Base-by-base conservation (phyloP, 2,113 vertebrate species). In the Cheirogaleus medius region DNA sequence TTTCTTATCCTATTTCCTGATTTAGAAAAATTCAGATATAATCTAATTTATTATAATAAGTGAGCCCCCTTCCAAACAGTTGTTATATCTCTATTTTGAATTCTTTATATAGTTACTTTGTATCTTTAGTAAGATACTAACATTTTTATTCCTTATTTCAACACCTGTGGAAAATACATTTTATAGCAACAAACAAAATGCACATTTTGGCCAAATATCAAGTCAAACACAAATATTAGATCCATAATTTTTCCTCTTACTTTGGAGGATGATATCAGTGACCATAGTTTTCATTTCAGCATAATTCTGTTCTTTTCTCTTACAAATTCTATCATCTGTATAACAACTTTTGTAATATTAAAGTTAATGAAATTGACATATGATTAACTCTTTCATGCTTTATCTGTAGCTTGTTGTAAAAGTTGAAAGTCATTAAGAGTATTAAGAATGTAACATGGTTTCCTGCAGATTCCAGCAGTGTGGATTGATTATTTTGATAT, bases 161-260 rank as follows among this genome's bases (percentile, higher is more conserved):
- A 85, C 44, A 90, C 44, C 64, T 74, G 64, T 90, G 54, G 47
- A 81, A 15, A 47, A 73, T 86, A 74, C 81, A 73, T 74, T 74
- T 85, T 73, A 73, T 34, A 74, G 81, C 81, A 94, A 34, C 73
- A 85, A 93, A 71, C 44, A 44, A 80, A 78, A 85, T 73, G 91
- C 54, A 90, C 47, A 86, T 32, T 39, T 94, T 66, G 54, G 73
- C 64, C 54, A 86, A n/a, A 52, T 42, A 76, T 49, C 15, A 94
- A 91, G n/a, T 39, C 87, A 82, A 91, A 91, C n/a, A 8, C n/a
- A 73, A 88, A 77, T 27, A 54, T 25, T 54, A 29, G 39, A 60
- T 47, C n/a, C 25, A 52, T 94, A 74, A 63, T 81, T 85, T 94
- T 68, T 76, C 73, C 54, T 78, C 47, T 82, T 34, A 64, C 23